These are phyloP conservation scores for Salmo trutta DNA, from an alignment of 2,797 vertebrate species.

Conservation along the genomic window DNA sequence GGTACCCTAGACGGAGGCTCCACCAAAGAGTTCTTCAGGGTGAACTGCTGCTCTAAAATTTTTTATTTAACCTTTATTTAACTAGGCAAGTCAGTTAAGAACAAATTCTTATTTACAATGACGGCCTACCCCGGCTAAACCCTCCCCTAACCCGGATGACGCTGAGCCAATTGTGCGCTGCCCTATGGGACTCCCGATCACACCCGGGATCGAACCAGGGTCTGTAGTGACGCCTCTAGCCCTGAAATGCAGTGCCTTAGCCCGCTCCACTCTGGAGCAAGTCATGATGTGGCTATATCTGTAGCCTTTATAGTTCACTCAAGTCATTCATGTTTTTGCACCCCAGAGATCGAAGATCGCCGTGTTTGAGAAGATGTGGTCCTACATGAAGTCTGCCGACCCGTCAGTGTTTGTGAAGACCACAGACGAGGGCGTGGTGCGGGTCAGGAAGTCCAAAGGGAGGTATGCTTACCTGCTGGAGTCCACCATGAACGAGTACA, in stretches of 20 bases:
- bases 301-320: background rate
- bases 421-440: slow-evolving; percentile 89
- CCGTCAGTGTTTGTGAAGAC: slow-evolving; percentile 94
- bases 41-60: slow-evolving; percentile 55
- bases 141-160: too few relatives aligned
- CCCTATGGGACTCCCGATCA: too few relatives aligned
- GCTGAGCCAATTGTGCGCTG: too few relatives aligned
- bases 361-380: slow-evolving; percentile 99
- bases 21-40: slow-evolving; percentile 97
- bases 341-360: slow-evolving; percentile 93
- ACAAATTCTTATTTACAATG: too few relatives aligned
- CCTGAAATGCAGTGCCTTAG: too few relatives aligned
- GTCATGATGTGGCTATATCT: background rate
- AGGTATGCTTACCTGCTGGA: slow-evolving; percentile 98
- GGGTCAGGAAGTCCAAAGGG: slow-evolving; percentile 95
- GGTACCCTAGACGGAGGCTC: slow-evolving; percentile 95
- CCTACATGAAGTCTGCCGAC: slow-evolving; percentile 95
- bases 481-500: slow-evolving; percentile 98
- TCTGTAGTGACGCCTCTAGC: too few relatives aligned
- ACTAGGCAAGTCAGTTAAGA: too few relatives aligned
- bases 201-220: too few relatives aligned
- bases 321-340: background rate
- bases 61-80: too few relatives aligned
- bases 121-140: too few relatives aligned
- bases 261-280: too few relatives aligned